phyloP scores from a whole-genome alignment of 2,797 vertebrate species.

The Galagoides demidoff region DNA sequence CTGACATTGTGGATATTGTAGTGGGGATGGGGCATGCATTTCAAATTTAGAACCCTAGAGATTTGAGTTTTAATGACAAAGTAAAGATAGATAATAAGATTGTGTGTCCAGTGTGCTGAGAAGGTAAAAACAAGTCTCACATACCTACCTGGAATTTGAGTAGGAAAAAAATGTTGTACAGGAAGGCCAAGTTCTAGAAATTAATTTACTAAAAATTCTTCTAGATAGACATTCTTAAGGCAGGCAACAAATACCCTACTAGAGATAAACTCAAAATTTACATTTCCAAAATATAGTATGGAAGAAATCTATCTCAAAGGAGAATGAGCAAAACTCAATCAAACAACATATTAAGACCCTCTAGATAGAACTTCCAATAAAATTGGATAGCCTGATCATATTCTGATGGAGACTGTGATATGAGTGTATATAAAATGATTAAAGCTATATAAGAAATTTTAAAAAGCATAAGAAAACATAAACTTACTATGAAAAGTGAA shows the following conservation, averaged over 20 bases:
- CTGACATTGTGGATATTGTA: not conserved
- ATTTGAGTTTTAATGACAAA: constrained; percentile 20
- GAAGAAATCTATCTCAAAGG: not conserved
- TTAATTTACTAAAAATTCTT: constrained; percentile 13
- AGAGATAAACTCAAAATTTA: not conserved
- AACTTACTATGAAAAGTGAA: not conserved
- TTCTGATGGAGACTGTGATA: not conserved
- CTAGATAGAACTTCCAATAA: constrained; percentile 19
- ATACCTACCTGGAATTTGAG: not conserved
- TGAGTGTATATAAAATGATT: not conserved
- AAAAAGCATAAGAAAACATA: constrained; percentile 3
- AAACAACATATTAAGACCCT: not conserved
- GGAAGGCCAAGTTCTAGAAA: not conserved
- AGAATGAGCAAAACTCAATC: constrained; percentile 16
- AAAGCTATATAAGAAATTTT: not conserved
- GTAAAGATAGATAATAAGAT: not conserved
- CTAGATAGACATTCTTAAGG: not conserved
- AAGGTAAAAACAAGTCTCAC: constrained; percentile 48
- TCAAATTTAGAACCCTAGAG: constrained; percentile 7
- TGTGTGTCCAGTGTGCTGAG: not conserved
- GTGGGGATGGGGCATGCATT: not conserved
- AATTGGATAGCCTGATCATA: not conserved
- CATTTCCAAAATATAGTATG: constrained; percentile 16
- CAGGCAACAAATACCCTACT: not conserved
- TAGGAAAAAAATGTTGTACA: not conserved